Evolutionary conservation across 2,113 vertebrate species (phyloP).

Genomic region (Coptodon bakossiorum): DNA sequence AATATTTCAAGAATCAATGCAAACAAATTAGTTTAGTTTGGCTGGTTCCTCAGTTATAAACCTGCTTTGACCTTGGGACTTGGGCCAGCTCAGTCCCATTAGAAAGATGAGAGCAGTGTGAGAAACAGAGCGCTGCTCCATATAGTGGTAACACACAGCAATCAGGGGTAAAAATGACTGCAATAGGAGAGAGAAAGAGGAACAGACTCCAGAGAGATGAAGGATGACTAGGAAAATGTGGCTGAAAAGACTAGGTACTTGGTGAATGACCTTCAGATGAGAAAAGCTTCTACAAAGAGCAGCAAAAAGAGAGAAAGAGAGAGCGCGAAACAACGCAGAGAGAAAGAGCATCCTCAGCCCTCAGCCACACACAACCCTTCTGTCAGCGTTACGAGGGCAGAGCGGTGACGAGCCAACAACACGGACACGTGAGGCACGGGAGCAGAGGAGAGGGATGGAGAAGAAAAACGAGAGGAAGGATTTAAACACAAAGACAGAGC

Average conservation of each 20-base stretch:
- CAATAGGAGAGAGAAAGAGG: background rate
- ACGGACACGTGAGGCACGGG: conserved; percentile 24
- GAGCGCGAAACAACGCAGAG: background rate
- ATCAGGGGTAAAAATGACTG: background rate
- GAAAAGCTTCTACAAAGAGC: background rate
- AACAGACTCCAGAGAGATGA: background rate
- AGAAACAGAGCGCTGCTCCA: background rate
- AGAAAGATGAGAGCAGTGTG: conserved; percentile 20
- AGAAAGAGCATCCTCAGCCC: conserved; percentile 37
- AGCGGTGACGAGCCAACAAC: conserved; percentile 25
- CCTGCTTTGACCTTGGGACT: conserved; percentile 33
- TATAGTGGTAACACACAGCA: background rate
- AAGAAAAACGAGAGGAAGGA: background rate
- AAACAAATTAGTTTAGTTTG: conserved; percentile 33
- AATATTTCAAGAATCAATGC: conserved; percentile 28
- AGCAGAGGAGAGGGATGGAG: background rate
- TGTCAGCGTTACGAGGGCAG: conserved; percentile 38
- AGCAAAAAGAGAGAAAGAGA: background rate
- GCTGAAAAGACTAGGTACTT: background rate
- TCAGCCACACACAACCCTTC: conserved; percentile 45
- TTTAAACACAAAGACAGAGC: background rate
- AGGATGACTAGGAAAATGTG: background rate
- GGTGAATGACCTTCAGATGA: conserved; percentile 30
- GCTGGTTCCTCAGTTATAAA: conserved; percentile 23
- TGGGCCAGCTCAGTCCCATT: conserved; percentile 28